Evolutionary conservation across 2,113 vertebrate genomes (phyloP), one percentile per base, ranked within the genome.

Genomic region (Sinocyclocheilus rhinocerous): DNA sequence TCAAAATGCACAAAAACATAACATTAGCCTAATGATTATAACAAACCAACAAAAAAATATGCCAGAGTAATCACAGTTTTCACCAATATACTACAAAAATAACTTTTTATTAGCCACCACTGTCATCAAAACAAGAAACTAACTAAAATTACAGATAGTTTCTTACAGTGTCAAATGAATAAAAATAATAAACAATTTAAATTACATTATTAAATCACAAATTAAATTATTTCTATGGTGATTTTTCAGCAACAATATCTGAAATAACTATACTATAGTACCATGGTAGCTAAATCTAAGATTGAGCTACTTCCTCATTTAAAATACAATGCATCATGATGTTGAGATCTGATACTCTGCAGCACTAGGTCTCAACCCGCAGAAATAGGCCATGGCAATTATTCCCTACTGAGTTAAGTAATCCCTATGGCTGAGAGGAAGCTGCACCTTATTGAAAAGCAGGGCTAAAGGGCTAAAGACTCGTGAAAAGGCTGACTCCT

Each of bases 371-470:
- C 59, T 18, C 39, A 45, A 67, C 10, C 39, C 6, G 61, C 61
- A 72, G 61, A 86, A 70, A 70, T 18, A n/a, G 65, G 63, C 39
- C 29, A 86, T 67, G 61, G 26, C 50, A 50, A 77, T 50, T 73
- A 50, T 87, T 85, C 55, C 45, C 11, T 24, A 57, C 65, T 2
- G 73, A 76, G 33, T 80, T 78, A 57, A 67, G 6, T 55, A 65
- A 80, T 85, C 76, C 76, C 50, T 42, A 50, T 59, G 59, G 50
- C 57, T 48, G 65, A 67, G 63, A 65, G 11, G 75, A 76, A 87
- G 55, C 76, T 55, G 48, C 39, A 86, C 24, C 42, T 61, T 75
- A 69, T 81, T 86, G 24, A 85, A 83, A 75, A 39, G 63, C 73
- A 84, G 52, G 20, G 70, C 50, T 63, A 76, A 70, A n/a, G 76